Evolutionary conservation across 2,888 invertebrate species (phyloP), one percentile per base, ranked within the genome.

Genomic region (Boloria euphrosyne): DNA sequence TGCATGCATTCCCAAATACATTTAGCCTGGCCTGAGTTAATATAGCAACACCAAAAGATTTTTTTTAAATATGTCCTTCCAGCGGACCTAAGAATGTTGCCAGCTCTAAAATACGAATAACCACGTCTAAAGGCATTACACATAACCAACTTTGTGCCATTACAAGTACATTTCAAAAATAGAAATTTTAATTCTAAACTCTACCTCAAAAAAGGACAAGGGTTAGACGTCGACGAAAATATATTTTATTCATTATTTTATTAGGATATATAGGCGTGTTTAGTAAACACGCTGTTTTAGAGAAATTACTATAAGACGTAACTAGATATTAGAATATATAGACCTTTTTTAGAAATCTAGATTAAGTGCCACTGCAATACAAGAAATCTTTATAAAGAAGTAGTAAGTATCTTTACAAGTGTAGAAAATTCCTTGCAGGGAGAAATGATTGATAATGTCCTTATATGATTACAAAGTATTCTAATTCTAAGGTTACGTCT

Each of bases 151-250:
- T 38, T 65, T 62, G 68, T 68, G 68, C 62, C 62, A 54, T 71
- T 64, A 71, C 68, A 65, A 52, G 53, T 66, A 62, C 52, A 57
- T 62, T 70, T 57, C 16, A 59, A 65, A 67, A 67, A 67, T 67
- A 67, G 62, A 66, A 54, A 62, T 49, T 55, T 51, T n/a, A 62
- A 65, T 31, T 55, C 61, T 65, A 68, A 49, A 44, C 52, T 27
- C 53, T 62, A 63, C 62, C 17, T 66, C 60, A 51, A 69, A 65
- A 53, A 60, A 14, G 14, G 51, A 43, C 55, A 59, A 61, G 70
- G 67, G 71, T 70, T 67, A 71, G 76, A 74, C 74, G 72, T 75
- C 68, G 72, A 74, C 73, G 73, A 76, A 78, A 78, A 79, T 77
- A 76, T 78, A 78, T 73, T 67, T 70, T 75, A 76, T 74, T 71